Evolutionary conservation across 2,113 vertebrate species (phyloP), one percentile per base, ranked within the genome.

Genomic region (Alethe diademata): DNA sequence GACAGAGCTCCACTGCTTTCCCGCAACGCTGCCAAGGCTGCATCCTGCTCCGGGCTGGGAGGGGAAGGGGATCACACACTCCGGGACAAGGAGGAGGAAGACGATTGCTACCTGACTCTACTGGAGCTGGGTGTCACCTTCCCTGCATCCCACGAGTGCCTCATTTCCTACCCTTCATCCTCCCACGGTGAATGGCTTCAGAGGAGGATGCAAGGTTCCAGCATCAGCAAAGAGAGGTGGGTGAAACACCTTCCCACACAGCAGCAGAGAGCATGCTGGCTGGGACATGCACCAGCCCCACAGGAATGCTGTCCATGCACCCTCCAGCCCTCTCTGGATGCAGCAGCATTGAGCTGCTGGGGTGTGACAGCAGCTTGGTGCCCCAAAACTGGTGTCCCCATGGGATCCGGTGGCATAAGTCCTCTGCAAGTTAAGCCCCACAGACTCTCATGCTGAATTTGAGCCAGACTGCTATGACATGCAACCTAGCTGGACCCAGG

Each of bases 31-130:
- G 92, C 89, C 86, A 92, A 96, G 81, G 78, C 75, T 90, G 90
- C 11, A 2, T 86, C 93, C 79, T 97, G 95, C 78, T 95, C 62
- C 81, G 1, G 88, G 82, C 67, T 43, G 86, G 94, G 86, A 72
- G 84, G 84, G 84, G 62, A 96, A 96, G 86, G 84, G 91, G 93
- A 91, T 75, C 93, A 96, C 90, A 97, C 91, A 96, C 61, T 91
- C 89, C 2, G 95, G 97, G 76, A 96, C 78, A 97, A 96, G 76
- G 71, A 96, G 72, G 75, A 88, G 73, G 86, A 85, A 96, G 74
- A 93, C 1, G 0, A 62, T 53, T 69, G 84, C 86, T 96, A 96
- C 92, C 91, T 89, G 90, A 69, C 57, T 56, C 74, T 86, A 47
- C 61, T 74, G 61, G 57, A 62, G 36, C 26, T 78, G 76, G 26